A percentile compares a stretch with the other conserved stretches of the same genome.
phyloP scores from a whole-genome alignment of 2,113 vertebrate genomes.

The Tautogolabrus adspersus region DNA sequence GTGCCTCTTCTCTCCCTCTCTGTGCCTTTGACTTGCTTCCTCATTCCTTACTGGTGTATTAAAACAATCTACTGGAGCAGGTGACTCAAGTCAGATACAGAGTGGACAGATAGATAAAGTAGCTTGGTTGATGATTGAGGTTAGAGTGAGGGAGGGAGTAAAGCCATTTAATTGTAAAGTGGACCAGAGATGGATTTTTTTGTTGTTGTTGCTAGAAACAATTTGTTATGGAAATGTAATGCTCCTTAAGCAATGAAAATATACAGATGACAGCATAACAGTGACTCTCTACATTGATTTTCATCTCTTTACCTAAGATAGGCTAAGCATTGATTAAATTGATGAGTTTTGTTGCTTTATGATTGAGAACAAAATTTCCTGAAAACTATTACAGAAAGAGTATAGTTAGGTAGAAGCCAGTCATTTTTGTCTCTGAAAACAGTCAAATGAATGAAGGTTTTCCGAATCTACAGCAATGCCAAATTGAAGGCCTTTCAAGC shows the following conservation, averaged over 20 bases:
- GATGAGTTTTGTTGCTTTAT: background rate
- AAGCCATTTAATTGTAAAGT: slow-evolving; percentile 10
- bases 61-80: slow-evolving; percentile 17
- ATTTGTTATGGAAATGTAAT: background rate
- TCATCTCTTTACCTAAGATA: too few relatives aligned
- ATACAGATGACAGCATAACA: background rate
- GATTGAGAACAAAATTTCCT: too few relatives aligned
- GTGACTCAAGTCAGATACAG: slow-evolving; percentile 21
- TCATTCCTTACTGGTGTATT: slow-evolving; percentile 4
- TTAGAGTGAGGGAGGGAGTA: background rate
- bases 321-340: background rate
- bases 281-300: background rate
- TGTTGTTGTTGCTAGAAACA: too few relatives aligned
- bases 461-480: background rate
- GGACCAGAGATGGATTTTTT: background rate
- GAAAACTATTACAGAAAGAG: too few relatives aligned
- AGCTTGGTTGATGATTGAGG: slow-evolving; percentile 6
- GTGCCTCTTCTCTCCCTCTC: slow-evolving; percentile 31
- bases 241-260: background rate
- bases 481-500: background rate
- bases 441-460: background rate
- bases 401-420: too few relatives aligned
- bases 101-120: slow-evolving; percentile 1
- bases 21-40: slow-evolving; percentile 40
- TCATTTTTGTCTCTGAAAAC: too few relatives aligned